Base-by-base conservation (phyloP, 2,797 vertebrate genomes). In the Rhinella marina region DNA sequence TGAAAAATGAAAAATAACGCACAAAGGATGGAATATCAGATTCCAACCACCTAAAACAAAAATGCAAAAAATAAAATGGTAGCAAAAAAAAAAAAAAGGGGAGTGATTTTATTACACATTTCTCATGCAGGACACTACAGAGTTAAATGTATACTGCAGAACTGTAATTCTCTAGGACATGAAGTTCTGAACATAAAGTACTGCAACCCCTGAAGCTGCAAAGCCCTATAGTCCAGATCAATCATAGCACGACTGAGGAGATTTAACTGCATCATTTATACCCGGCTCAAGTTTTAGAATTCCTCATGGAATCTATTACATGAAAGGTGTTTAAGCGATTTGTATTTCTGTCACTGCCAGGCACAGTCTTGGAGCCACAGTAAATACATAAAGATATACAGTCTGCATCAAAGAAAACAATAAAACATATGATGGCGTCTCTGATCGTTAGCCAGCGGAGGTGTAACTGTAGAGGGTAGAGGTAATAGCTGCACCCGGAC, bases 181-280 rank as follows among this genome's bases (percentile, higher is more conserved):
- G 70, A 77, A 86, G 84, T 89, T 85, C 79, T 88, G 66, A 88
- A 85, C 75, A 75, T 81, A 21, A 81, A 82, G 64, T 82, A 75
- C 66, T 82, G 68, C 52, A 72, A 81, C 19, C 72, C 81, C 70
- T 83, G 81, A 32, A 88, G 78, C 70, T 66, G 59, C 70, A 86
- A 72, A 89, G 27, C 78, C 87, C 78, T 82, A 56, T 41, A 86
- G 78, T 81, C 88, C 88, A 89, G 66, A 89, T 86, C 84, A 89
- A 89, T 89, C 88, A 89, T 82, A 70, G 84, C 61, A 77, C 77
- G 29, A 79, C 64, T 41, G 25, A 64, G 61, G 59, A 81, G 87
- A 85, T 81, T 88, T 85, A 81, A 86, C 86, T 86, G 84, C 87
- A 89, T 86, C 84, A 86, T 89, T 89, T 89, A 86, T 86, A 61